Base-by-base conservation (phyloP, 2,797 vertebrate species). In the Rhabdophis nuchalis region DNA sequence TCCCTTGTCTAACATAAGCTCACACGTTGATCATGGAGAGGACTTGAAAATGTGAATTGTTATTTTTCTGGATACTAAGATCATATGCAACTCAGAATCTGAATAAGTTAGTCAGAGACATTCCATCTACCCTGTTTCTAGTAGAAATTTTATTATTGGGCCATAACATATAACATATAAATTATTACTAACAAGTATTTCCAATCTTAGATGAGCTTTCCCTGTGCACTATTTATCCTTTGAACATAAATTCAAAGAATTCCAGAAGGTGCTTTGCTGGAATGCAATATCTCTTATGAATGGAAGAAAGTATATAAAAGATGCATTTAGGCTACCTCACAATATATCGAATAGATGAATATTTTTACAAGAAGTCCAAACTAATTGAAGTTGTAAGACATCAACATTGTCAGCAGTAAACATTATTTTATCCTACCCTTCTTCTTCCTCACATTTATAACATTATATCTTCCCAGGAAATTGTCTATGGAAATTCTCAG, bases 51-150 rank as follows among this genome's bases (percentile, higher is more conserved):
- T 3, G 82, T 88, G 36, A 91, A 89, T 1, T 18, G 5, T 46
- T 91, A 53, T 25, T 13, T 52, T 91, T 53, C 29, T 41, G 11
- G 41, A 3, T 41, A 77, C 32, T 82, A 85, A 72, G 46, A 58
- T 0, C 85, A 72, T 50, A 52, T 2, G 23, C 5, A 87, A 25
- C 0, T 82, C 1, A 1, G 16, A 27, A 91, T 0, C 16, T 16
- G 41, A 92, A 9, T 0, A 87, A 11, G 90, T 23, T 5, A 82
- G 14, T n/a, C 20, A 90, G 27, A 92, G 5, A 16, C 53, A 1
- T 88, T 91, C 27, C 25, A n/a, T 86, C 12, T 20, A 20, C 13
- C 29, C 61, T 68, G 27, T 27, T 87, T 36, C 52, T 16, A 85
- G 46, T 6, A 90, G 56, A 85, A 85, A 90, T n/a, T n/a, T n/a